phyloP scores from a whole-genome alignment of 2,113 vertebrate genomes.

The Petroica traversi region DNA sequence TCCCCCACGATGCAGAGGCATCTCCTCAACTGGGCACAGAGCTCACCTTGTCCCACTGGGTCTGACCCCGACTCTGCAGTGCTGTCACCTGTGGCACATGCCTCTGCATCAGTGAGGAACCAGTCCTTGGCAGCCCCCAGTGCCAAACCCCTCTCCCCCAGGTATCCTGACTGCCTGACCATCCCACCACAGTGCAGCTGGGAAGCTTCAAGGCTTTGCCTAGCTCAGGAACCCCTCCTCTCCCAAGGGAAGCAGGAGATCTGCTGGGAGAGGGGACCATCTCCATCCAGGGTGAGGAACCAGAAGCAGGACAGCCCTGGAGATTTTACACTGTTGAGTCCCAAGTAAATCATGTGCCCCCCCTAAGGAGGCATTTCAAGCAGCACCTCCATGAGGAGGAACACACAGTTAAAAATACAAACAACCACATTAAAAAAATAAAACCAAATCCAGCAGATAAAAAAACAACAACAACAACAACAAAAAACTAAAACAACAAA shows the following conservation, averaged over 20 bases:
- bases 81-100: accelerated
- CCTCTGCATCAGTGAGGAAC: not conserved
- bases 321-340: not conserved
- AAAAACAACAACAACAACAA: not conserved
- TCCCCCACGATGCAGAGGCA: not conserved
- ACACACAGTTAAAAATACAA: slow-evolving; percentile 19
- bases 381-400: not conserved
- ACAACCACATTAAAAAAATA: slow-evolving; percentile 2
- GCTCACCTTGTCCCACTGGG: not conserved
- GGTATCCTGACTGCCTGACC: not conserved
- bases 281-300: not conserved
- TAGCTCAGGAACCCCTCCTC: not conserved
- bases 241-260: not conserved
- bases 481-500: not conserved
- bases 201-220: not conserved
- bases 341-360: not conserved
- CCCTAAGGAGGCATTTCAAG: not conserved
- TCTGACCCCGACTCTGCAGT: not conserved
- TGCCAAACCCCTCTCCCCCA: not conserved
- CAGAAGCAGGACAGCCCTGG: not conserved
- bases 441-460: slow-evolving; percentile 16
- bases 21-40: not conserved
- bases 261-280: not conserved
- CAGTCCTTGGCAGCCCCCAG: not conserved
- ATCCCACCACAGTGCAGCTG: accelerated